A percentile compares a stretch with the other conserved stretches of the same genome.
phyloP scores from a whole-genome alignment of 2,797 vertebrate species.

The Catharus ustulatus region DNA sequence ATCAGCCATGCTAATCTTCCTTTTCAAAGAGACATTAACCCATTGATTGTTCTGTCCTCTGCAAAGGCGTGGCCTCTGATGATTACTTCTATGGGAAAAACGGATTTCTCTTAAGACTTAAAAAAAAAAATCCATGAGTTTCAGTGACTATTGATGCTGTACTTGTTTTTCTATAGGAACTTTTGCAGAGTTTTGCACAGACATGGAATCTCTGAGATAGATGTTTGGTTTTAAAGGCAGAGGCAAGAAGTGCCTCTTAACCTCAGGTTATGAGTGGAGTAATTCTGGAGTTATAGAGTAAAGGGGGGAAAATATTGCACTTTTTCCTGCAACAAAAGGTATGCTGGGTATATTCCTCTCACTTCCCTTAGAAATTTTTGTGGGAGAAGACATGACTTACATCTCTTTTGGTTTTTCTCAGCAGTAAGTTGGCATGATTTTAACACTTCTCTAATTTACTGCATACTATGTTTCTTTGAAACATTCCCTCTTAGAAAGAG shows the following conservation, averaged over 20 bases:
- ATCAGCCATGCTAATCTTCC: not conserved
- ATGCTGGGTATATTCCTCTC: rapidly evolving
- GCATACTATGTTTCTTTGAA: not conserved
- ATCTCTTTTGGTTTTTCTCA: not conserved
- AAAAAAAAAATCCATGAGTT: not conserved
- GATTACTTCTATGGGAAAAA: not conserved
- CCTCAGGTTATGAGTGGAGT: not conserved
- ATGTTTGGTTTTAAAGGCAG: not conserved
- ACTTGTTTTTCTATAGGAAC: not conserved
- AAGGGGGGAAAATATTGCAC: rapidly evolving
- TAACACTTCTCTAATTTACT: not conserved
- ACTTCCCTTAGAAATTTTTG: not conserved
- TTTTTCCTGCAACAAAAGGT: not conserved
- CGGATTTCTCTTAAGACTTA: not conserved
- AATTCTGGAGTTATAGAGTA: not conserved
- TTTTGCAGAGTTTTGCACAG: not conserved
- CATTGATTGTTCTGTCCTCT: not conserved
- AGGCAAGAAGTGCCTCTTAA: not conserved
- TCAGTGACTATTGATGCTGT: not conserved
- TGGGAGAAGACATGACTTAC: not conserved
- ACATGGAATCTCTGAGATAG: not conserved
- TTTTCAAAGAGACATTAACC: not conserved
- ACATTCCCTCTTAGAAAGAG: not conserved
- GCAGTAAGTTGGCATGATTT: not conserved
- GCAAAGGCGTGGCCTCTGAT: not conserved